Base-by-base conservation (phyloP, 2,888 invertebrate species). In the Cryptus armator region DNA sequence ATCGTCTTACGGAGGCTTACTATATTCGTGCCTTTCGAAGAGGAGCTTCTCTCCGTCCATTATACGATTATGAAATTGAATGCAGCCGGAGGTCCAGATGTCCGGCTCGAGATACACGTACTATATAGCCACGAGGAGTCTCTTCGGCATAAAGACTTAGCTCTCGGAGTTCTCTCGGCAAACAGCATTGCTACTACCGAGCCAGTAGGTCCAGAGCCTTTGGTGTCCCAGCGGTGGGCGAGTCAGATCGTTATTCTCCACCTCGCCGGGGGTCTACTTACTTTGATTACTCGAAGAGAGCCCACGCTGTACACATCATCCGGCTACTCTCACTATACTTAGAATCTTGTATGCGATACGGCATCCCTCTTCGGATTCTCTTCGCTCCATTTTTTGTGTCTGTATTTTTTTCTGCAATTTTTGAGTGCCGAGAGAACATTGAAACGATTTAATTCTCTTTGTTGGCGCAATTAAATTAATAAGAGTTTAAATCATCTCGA, bases 41-140 rank as follows among this genome's bases (percentile, higher is more conserved):
- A 80, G 66, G 24, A 71, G 70, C 79, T 71, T 64, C 53, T 74
- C 59, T 16, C 29, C 59, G 48, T 62, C 68, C 81, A 81, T 81
- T 81, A 81, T 75, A 59, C 67, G 81, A 74, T 83, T 85, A 83
- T 80, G 83, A 85, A 85, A 85, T 85, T 83, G 83, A 83, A 85
- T 80, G 85, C 81, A 67, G 78, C 76, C 76, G 74, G 80, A 80
- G 85, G 83, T 77, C 83, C 85, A 85, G 85, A 85, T 85, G 85
- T 80, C 80, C 77, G 68, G 67, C 44, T 16, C 76, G 81, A 46
- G 62, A 62, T 62, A 62, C 62, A 29, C 62, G 56, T 67, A 51
- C 68, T 9, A 7, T 37, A 56, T 9, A n/a, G 19, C 12, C 56
- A 51, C 59, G 51, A 53, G 51, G 62, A 51, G 59, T 14, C 64